These are phyloP conservation scores for Porites rus DNA, from an alignment of 92 coral and sea anemone genomes.

Conservation along the genomic window DNA sequence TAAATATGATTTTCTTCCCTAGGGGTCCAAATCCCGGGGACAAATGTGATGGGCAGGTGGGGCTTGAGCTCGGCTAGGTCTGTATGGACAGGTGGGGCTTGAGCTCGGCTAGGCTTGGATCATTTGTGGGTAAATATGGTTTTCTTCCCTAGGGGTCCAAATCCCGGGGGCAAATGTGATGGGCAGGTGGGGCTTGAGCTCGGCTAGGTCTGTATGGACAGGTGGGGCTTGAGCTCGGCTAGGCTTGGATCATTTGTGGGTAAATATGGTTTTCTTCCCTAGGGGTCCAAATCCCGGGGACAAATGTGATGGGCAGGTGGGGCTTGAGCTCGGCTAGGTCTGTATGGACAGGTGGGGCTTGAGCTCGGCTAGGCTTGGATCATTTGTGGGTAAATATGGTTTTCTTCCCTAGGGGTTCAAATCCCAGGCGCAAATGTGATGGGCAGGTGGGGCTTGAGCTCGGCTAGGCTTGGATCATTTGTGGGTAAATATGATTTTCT, in stretches of 20 bases:
- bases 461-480: conserved; percentile 7
- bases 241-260: conserved; percentile 5
- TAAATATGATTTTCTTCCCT: background rate
- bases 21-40: background rate
- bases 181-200: too few species aligned
- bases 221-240: background rate
- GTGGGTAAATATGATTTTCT: background rate
- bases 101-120: too few species aligned
- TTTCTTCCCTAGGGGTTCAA: background rate
- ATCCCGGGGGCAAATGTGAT: too few species aligned
- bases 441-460: background rate
- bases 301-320: conserved; percentile 17
- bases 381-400: background rate
- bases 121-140: background rate
- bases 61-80: too few species aligned
- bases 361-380: conserved; percentile 5
- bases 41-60: background rate
- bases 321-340: background rate
- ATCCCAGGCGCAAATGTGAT: background rate
- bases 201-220: too few species aligned
- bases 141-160: too few species aligned
- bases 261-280: background rate
- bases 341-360: conserved; percentile 9
- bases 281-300: background rate
- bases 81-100: too few species aligned